phyloP scores from a whole-genome alignment of 2,888 invertebrate genomes.

The Anorthoa munda region DNA sequence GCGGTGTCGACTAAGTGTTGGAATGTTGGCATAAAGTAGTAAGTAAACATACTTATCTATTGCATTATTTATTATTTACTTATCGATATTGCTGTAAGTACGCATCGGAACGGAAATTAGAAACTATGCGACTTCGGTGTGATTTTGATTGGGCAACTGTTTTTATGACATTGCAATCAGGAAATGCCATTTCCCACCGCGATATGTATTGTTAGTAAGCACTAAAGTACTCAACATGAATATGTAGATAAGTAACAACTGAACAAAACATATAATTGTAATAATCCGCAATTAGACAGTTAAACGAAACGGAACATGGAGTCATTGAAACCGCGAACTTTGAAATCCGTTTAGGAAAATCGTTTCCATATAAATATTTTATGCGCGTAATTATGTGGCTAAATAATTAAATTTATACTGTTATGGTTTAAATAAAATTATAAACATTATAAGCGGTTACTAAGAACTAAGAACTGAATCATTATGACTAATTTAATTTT shows the following conservation, averaged over 20 bases:
- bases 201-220: slow-evolving; percentile 19
- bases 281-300: slow-evolving; percentile 30
- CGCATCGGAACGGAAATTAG: slow-evolving; percentile 18
- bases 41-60: slow-evolving; percentile 38
- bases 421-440: slow-evolving; percentile 1
- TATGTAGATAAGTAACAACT: slow-evolving; percentile 18
- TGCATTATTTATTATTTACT: slow-evolving; percentile 45
- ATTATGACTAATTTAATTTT: slow-evolving; percentile 18
- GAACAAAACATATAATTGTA: slow-evolving; percentile 5
- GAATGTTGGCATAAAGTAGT: slow-evolving; percentile 35
- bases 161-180: slow-evolving; percentile 38
- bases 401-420: neutral
- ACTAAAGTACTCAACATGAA: slow-evolving; percentile 9
- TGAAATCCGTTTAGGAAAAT: slow-evolving; percentile 22
- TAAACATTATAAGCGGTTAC: neutral
- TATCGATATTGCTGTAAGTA: slow-evolving; percentile 24
- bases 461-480: neutral
- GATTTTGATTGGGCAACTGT: slow-evolving; percentile 43
- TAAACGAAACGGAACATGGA: too few species aligned
- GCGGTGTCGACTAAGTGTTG: slow-evolving; percentile 18
- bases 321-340: slow-evolving; percentile 7
- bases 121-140: slow-evolving; percentile 33
- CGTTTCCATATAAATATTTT: slow-evolving; percentile 8
- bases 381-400: neutral
- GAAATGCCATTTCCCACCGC: slow-evolving; percentile 39